Percentiles rank a stretch among this genome's conserved stretches.
These are phyloP conservation scores for Drosophila prosaltans DNA, from an alignment of 1,140 invertebrate species.

Conservation along the genomic window DNA sequence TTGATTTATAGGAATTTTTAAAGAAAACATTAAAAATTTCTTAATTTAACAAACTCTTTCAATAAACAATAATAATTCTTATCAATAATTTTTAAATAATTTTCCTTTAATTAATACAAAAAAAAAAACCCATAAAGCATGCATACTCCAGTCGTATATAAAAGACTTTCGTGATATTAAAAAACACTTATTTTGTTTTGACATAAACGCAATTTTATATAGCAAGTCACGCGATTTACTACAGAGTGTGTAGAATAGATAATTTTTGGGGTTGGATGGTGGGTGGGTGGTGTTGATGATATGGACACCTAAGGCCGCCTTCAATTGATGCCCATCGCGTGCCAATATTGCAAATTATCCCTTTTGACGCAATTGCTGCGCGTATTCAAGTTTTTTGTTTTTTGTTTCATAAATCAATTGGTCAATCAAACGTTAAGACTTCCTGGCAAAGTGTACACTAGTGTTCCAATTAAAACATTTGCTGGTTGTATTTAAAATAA, in stretches of 20 bases:
- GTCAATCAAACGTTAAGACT: slow-evolving; percentile 45
- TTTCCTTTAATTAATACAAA: too few species aligned
- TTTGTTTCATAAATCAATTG: slow-evolving; percentile 43
- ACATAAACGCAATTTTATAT: slow-evolving; percentile 9
- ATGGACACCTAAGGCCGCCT: neutral
- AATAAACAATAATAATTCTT: too few species aligned
- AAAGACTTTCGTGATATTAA: too few species aligned
- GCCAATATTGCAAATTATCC: slow-evolving; percentile 36
- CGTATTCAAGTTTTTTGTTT: too few species aligned
- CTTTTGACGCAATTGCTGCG: neutral
- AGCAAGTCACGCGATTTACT: slow-evolving; percentile 4
- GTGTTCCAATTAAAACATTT: slow-evolving; percentile 21
- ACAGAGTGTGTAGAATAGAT: neutral
- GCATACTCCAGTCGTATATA: too few species aligned
- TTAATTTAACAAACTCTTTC: too few species aligned
- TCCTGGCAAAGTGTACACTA: neutral
- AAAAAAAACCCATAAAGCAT: too few species aligned
- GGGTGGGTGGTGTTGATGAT: neutral
- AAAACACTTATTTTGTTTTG: neutral
- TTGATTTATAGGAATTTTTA: too few species aligned
- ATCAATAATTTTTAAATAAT: too few species aligned
- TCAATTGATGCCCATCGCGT: slow-evolving; percentile 36
- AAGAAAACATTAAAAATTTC: too few species aligned
- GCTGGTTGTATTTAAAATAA: slow-evolving; percentile 8
- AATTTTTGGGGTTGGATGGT: neutral